These are phyloP conservation scores for Phataginus tetradactyla DNA, from an alignment of 2,797 vertebrate genomes.

Conservation along the genomic window DNA sequence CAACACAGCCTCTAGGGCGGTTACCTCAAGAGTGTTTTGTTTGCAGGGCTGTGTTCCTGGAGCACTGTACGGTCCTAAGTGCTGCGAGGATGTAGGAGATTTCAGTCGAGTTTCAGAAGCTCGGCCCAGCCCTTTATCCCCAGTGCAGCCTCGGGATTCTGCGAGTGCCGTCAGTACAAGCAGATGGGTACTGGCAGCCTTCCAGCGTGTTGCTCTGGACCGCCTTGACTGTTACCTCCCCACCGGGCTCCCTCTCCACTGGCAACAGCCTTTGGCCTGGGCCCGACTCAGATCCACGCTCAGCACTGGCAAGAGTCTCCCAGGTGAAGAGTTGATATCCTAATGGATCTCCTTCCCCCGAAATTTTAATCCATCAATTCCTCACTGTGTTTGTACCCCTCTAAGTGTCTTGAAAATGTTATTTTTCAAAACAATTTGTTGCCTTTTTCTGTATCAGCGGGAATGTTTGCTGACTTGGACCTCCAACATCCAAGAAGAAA, in stretches of 20 bases:
- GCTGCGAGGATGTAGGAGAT: fast-evolving
- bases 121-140: fast-evolving
- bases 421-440: not conserved
- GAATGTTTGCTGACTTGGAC: not conserved
- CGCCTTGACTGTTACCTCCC: not conserved
- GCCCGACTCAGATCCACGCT: not conserved
- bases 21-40: not conserved
- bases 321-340: not conserved
- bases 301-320: not conserved
- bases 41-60: no score
- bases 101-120: not conserved
- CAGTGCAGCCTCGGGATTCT: not conserved
- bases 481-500: not conserved
- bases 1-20: not conserved
- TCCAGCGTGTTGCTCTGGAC: not conserved
- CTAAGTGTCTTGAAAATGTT: not conserved
- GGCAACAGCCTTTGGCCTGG: not conserved
- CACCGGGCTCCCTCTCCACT: not conserved
- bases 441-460: not conserved
- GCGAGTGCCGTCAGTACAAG: not conserved
- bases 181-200: not conserved
- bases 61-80: fast-evolving
- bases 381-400: not conserved
- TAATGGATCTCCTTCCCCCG: not conserved
- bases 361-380: not conserved